A percentile compares a stretch with the other conserved stretches of the same genome.
Evolutionary conservation across 2,113 vertebrate genomes (phyloP).

Genomic region (Nasalis larvatus): DNA sequence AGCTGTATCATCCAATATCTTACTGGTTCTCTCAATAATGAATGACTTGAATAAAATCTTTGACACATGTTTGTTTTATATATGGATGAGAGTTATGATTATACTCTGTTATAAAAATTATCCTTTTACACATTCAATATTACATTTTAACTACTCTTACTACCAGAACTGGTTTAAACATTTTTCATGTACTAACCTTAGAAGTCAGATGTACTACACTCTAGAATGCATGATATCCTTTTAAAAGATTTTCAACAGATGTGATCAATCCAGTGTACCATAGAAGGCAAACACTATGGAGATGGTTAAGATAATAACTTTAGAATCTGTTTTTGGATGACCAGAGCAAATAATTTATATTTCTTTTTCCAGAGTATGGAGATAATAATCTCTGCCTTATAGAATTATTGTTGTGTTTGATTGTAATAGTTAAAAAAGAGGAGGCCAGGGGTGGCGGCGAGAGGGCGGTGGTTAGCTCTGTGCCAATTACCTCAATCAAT

Average conservation of each 20-base stretch:
- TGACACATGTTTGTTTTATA: background rate
- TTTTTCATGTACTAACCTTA: slow-evolving; percentile 41
- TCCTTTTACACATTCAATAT: background rate
- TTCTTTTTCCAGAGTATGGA: slow-evolving; percentile 57
- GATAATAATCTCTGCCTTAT: slow-evolving; percentile 45
- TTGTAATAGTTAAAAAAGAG: background rate
- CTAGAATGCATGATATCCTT: background rate
- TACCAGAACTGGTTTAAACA: background rate
- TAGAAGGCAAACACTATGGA: background rate
- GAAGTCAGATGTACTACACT: background rate
- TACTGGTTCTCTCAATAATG: background rate
- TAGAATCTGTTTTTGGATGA: slow-evolving; percentile 39
- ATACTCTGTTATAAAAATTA: background rate
- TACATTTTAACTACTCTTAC: background rate
- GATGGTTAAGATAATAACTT: slow-evolving; percentile 52
- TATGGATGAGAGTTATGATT: background rate
- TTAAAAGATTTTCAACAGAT: slow-evolving; percentile 29
- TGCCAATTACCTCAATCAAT: background rate
- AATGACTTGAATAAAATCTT: background rate
- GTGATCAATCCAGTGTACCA: background rate
- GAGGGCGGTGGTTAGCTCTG: background rate
- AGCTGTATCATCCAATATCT: background rate
- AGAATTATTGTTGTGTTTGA: slow-evolving; percentile 33
- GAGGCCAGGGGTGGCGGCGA: too few relatives aligned
- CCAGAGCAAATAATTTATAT: slow-evolving; percentile 49